Evolutionary conservation across 2,888 invertebrate species (phyloP).

Genomic region (Spisula subtruncata): DNA sequence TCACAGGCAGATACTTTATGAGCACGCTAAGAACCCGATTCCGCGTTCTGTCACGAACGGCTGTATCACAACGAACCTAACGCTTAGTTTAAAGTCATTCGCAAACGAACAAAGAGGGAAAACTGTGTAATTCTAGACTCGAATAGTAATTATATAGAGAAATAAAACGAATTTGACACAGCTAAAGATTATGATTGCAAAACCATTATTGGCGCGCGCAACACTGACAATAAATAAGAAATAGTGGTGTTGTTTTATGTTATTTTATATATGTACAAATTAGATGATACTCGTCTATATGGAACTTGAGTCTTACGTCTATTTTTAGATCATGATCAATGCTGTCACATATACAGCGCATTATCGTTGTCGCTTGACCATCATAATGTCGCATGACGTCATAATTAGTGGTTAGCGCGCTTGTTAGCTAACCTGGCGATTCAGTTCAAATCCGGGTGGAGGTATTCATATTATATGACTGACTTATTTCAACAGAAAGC

Average conservation of each 20-base stretch:
- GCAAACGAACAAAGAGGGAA: slow-evolving; percentile 31
- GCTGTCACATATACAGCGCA: not conserved
- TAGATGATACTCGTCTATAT: not conserved
- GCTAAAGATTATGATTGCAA: not conserved
- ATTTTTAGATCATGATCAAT: not conserved
- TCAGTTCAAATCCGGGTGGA: too few relatives aligned
- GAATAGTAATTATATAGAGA: slow-evolving; percentile 8
- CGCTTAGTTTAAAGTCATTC: slow-evolving; percentile 44
- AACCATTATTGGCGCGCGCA: not conserved
- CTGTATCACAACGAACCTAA: slow-evolving; percentile 41
- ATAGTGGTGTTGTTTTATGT: not conserved
- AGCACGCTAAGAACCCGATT: slow-evolving; percentile 61
- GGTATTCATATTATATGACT: too few relatives aligned
- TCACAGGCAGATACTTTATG: slow-evolving; percentile 67
- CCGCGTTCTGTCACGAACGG: slow-evolving; percentile 67
- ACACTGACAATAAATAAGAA: not conserved
- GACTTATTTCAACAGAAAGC: too few relatives aligned
- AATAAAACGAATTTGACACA: not conserved
- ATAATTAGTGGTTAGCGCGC: too few relatives aligned
- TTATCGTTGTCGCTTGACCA: too few relatives aligned
- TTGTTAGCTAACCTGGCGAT: too few relatives aligned
- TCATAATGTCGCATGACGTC: too few relatives aligned
- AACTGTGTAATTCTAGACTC: not conserved
- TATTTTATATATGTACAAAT: not conserved
- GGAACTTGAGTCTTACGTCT: not conserved